Base-by-base conservation (phyloP, 1,140 invertebrate species). In the Meloidogyne hapla region DNA sequence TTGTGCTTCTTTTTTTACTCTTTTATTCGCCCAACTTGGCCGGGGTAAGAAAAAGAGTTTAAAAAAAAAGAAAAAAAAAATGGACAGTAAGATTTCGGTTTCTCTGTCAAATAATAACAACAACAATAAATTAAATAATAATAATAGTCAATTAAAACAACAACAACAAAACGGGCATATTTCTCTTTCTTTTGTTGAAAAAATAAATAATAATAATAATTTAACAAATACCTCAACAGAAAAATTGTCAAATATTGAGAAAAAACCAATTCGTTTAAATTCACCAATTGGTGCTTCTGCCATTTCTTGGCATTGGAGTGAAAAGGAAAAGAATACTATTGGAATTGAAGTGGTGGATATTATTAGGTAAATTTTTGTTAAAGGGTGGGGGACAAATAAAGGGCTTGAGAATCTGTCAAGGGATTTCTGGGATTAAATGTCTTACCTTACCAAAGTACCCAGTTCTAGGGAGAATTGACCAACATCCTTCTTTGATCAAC, bases 321-420 rank as follows among this genome's bases (percentile, higher is more conserved):
- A 68, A 8, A 62, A 42, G 62, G 76, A 45, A 8, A 62, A 42
- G 33, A 48, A 28, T 38, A 33, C 18, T 21, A 75, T 74, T 40
- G 74, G 74, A 33, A n/a, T 78, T 13, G 77, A 78, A 26, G 56
- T 78, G 42, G 21, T 78, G 6, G 77, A 78, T 69, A 63, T 69
- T 68, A 69, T 78, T 25, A 78, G 77, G 77, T 80, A 33, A 21
- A 33, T 23, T 33, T 25, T 2, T n/a, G n/a, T n/a, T n/a, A n/a
- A n/a, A n/a, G n/a, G n/a, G n/a, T n/a, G n/a, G n/a, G n/a, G n/a
- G n/a, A n/a, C n/a, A n/a, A n/a, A n/a, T n/a, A n/a, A n/a, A n/a
- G n/a, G n/a, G n/a, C n/a, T n/a, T n/a, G n/a, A n/a, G n/a, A n/a
- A n/a, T n/a, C n/a, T n/a, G n/a, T n/a, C n/a, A n/a, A n/a, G n/a